These are phyloP conservation scores for Threskiornis aethiopicus DNA, from an alignment of 2,797 vertebrate genomes.

Conservation along the genomic window DNA sequence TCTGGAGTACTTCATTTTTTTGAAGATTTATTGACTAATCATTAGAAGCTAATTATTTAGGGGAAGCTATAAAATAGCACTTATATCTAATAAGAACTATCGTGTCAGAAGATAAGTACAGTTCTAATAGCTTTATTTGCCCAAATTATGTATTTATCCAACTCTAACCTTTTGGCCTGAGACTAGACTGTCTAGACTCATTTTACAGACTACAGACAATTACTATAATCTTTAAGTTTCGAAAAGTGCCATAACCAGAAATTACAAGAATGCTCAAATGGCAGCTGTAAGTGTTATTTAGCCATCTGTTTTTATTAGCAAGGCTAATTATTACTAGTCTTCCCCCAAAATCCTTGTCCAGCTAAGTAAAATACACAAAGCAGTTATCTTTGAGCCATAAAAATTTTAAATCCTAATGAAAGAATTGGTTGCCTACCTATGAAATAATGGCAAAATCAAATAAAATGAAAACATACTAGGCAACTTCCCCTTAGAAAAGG, in stretches of 20 bases:
- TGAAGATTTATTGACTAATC: neutral
- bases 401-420: neutral
- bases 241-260: neutral
- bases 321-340: neutral
- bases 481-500: neutral
- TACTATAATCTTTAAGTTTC: neutral
- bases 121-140: neutral
- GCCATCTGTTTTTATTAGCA: neutral
- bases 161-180: conserved; percentile 19
- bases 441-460: neutral
- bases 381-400: neutral
- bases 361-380: neutral
- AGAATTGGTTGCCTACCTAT: neutral
- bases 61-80: conserved; percentile 12
- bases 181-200: conserved; percentile 35
- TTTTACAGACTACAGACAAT: conserved; percentile 2
- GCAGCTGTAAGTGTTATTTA: neutral
- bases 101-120: neutral
- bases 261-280: neutral
- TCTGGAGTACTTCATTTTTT: neutral
- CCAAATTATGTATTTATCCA: conserved; percentile 21
- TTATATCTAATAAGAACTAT: conserved; percentile 1
- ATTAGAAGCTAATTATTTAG: conserved; percentile 46
- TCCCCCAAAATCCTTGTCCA: neutral
- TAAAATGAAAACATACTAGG: neutral